Conservation (phyloP, 92 coral and sea anemone species). For the Palythoa grandiflora region DNA sequence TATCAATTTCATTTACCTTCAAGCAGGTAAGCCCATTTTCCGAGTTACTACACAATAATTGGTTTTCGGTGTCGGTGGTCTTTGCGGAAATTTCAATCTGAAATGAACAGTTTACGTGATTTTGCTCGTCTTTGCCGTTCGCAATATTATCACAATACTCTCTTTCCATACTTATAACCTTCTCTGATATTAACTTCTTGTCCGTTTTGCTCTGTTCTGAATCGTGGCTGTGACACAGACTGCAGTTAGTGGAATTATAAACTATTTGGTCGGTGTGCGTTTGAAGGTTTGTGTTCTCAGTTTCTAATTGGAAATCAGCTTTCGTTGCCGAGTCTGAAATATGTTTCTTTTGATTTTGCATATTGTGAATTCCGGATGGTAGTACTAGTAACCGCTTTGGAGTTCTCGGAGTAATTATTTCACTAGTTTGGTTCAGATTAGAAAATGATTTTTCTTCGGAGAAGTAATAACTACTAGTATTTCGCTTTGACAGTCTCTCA, state of each 20-base stretch:
- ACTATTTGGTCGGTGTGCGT: neutral
- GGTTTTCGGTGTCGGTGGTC: too few species aligned
- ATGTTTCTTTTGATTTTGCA: neutral
- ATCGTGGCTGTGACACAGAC: neutral
- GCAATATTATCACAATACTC: too few species aligned
- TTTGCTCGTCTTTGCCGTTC: too few species aligned
- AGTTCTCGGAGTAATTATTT: neutral
- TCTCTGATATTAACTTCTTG: too few species aligned
- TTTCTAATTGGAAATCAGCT: constrained; percentile 1
- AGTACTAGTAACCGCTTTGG: neutral
- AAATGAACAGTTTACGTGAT: too few species aligned
- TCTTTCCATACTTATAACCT: too few species aligned
- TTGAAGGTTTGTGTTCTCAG: neutral
- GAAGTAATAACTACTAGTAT: neutral
- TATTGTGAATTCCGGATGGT: neutral
- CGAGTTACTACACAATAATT: too few species aligned
- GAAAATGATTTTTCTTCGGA: neutral
- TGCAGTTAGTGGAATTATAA: neutral
- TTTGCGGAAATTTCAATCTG: too few species aligned
- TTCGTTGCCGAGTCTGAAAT: neutral
- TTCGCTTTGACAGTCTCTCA: too few species aligned
- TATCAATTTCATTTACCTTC: too few species aligned
- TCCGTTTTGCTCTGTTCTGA: neutral
- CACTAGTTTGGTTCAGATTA: neutral
- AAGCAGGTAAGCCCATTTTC: too few species aligned